These are phyloP conservation scores for Drosophila azteca DNA, from an alignment of 1,140 invertebrate genomes.

Conservation along the genomic window DNA sequence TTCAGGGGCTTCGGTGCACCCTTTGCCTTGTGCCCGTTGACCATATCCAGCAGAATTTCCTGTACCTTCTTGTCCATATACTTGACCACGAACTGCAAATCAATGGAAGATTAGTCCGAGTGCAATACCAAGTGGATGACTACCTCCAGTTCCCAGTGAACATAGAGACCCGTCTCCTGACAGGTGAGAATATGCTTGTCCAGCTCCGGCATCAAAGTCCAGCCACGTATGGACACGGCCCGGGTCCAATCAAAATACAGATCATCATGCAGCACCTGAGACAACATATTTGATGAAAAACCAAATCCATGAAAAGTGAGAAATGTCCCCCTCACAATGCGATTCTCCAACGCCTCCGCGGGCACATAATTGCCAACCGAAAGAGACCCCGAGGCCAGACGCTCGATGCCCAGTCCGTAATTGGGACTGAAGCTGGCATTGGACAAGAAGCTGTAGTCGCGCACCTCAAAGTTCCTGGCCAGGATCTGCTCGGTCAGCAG, in stretches of 20 bases:
- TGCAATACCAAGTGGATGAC: background rate
- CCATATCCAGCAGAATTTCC: constrained; percentile 62
- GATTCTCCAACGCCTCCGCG: constrained; percentile 56
- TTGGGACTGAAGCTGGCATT: constrained; percentile 66
- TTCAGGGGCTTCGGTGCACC: constrained; percentile 59
- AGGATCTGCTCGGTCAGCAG: constrained; percentile 66
- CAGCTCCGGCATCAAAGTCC: constrained; percentile 66
- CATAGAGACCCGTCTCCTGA: constrained; percentile 69
- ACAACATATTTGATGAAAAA: background rate
- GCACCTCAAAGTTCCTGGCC: constrained; percentile 62
- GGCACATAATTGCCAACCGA: constrained; percentile 72
- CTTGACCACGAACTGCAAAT: constrained; percentile 44
- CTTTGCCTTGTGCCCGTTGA: constrained; percentile 55
- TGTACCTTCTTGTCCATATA: constrained; percentile 70
- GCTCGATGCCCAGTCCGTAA: constrained; percentile 74
- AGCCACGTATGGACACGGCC: constrained; percentile 73
- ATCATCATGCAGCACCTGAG: constrained; percentile 68
- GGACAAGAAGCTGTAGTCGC: constrained; percentile 64
- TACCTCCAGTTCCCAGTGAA: constrained; percentile 75
- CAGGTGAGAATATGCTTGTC: constrained; percentile 66
- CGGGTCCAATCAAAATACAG: constrained; percentile 78
- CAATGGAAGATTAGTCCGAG: background rate
- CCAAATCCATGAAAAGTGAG: background rate
- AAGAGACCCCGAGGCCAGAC: constrained; percentile 62
- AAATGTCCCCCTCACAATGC: constrained; percentile 41